phyloP scores from a whole-genome alignment of 2,888 invertebrate species.

The Gandaritis pyraliata region DNA sequence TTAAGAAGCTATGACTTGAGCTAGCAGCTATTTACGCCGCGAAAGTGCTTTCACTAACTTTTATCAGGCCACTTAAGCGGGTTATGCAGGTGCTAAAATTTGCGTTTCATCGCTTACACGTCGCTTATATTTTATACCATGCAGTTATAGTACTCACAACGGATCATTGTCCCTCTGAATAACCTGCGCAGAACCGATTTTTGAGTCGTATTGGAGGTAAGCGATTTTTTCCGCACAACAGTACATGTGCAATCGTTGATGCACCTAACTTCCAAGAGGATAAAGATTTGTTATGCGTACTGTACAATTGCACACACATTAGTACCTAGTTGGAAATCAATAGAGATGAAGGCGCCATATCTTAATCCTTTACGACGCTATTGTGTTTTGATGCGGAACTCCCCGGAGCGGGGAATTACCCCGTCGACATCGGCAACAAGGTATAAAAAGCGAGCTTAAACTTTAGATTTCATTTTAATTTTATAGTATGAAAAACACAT shows the following conservation, averaged over 20 bases:
- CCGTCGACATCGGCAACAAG: constrained; percentile 27
- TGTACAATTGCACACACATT: too few species aligned
- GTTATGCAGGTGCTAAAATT: constrained; percentile 35
- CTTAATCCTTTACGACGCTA: constrained; percentile 68
- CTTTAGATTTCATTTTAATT: too few species aligned
- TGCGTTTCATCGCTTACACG: constrained; percentile 22
- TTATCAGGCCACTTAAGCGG: constrained; percentile 35
- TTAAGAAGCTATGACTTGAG: constrained; percentile 7
- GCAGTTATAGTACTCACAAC: too few species aligned
- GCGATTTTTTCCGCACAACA: too few species aligned
- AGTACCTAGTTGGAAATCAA: constrained; percentile 57
- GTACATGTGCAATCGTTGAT: too few species aligned
- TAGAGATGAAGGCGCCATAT: constrained; percentile 58
- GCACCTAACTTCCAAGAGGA: too few species aligned
- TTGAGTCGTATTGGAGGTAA: too few species aligned
- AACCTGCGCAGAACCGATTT: too few species aligned
- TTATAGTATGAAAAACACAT: too few species aligned
- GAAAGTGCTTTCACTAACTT: constrained; percentile 36
- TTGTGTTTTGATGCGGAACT: constrained; percentile 73
- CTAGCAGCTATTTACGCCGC: constrained; percentile 34
- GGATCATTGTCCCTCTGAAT: too few species aligned
- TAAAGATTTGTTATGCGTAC: too few species aligned
- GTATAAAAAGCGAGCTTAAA: constrained; percentile 29
- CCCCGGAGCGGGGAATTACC: constrained; percentile 48
- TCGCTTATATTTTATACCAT: constrained; percentile 9